These are phyloP conservation scores for Buphagus erythrorhynchus DNA, from an alignment of 2,797 vertebrate genomes.

Conservation along the genomic window DNA sequence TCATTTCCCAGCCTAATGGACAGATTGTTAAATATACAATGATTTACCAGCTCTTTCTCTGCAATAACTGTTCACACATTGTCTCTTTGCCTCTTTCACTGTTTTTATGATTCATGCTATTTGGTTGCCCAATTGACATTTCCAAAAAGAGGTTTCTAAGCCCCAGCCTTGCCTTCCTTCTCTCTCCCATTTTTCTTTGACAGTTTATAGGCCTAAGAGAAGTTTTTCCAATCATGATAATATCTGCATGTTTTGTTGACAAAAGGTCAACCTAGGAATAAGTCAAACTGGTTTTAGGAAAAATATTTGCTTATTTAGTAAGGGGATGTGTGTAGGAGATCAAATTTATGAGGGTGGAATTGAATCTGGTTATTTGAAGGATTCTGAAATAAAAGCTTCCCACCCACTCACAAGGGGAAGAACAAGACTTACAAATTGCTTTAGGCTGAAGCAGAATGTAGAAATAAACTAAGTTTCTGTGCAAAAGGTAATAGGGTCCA, in stretches of 20 bases:
- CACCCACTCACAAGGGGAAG: slow-evolving; percentile 44
- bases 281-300: slow-evolving; percentile 54
- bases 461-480: slow-evolving; percentile 39
- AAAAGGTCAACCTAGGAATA: slow-evolving; percentile 59
- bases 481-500: slow-evolving; percentile 37
- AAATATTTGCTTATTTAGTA: slow-evolving; percentile 68
- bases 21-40: slow-evolving; percentile 17
- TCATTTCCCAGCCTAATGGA: neutral
- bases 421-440: slow-evolving; percentile 42
- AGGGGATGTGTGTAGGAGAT: slow-evolving; percentile 41
- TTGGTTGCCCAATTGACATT: slow-evolving; percentile 40
- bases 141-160: slow-evolving; percentile 38
- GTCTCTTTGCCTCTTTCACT: slow-evolving; percentile 24
- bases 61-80: slow-evolving; percentile 36
- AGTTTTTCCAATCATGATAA: slow-evolving; percentile 29
- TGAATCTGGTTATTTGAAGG: slow-evolving; percentile 56
- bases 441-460: slow-evolving; percentile 16
- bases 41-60: slow-evolving; percentile 18
- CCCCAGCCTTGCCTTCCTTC: neutral
- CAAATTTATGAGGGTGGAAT: slow-evolving; percentile 65
- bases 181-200: neutral
- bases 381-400: slow-evolving; percentile 67
- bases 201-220: slow-evolving; percentile 23
- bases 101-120: slow-evolving; percentile 36
- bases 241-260: slow-evolving; percentile 60